Base-by-base conservation (phyloP, 2,113 vertebrate species). In the Oreochromis niloticus region DNA sequence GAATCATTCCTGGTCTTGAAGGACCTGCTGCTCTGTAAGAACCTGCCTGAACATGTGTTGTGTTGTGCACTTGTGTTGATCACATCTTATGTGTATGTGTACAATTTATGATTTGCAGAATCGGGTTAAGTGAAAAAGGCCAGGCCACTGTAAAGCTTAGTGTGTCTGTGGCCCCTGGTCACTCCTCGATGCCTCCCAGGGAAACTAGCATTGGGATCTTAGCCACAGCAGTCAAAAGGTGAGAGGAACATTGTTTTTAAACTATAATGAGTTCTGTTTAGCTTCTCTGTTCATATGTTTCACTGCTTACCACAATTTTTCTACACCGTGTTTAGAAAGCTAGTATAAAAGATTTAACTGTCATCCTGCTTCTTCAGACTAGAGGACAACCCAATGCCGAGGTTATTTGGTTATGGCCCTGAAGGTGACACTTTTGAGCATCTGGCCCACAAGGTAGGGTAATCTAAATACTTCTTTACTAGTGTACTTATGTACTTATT, bases 141-240 rank as follows among this genome's bases (percentile, higher is more conserved):
- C 22, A 24, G 22, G 22, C 22, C 22, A 24, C 22, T 24, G 22
- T 24, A 24, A 24, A 24, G 22, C 22, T 24, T 24, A 24, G 22
- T 24, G 22, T 24, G 22, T 24, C 22, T 24, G 22, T 24, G 22
- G 22, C 22, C 22, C 22, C 22, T 24, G 22, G 22, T 24, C 22
- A 24, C 22, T 24, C 22, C 22, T 24, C 22, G 22, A 96, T 97
- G 84, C 98, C 98, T 81, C 97, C 97, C 1, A 95, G 94, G 52
- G 97, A 99, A 91, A 97, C 96, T 3, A 97, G 96, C 86, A 98
- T 99, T 85, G 98, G 99, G 73, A 97, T 99, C 93, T 97, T 99
- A 10, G 97, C 98, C 56, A 96, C 97, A 59, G 98, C 98, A 0
- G 88, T 99, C 63, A 96, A 96, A 96, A 97, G 97, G 99, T 98